Evolutionary conservation across 1,140 invertebrate species (phyloP), one percentile per base, ranked within the genome.

Genomic region (Drosophila orosa): DNA sequence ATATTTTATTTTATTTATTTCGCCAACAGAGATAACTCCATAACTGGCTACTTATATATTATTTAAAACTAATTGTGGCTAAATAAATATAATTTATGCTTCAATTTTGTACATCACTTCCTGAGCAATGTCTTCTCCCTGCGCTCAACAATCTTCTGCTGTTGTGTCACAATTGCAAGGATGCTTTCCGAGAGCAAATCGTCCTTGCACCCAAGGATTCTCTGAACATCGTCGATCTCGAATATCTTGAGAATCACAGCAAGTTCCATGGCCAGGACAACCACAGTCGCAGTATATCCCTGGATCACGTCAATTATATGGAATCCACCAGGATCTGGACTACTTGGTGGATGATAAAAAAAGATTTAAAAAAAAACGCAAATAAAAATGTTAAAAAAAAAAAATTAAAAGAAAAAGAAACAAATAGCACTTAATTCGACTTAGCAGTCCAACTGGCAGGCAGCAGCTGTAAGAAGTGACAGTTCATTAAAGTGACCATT

Each of bases 141-240:
- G 0, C 24, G 29, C 1, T 10, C 0, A 2, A 24, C 58, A 8
- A 0, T 17, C 1, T 15, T 2, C 15, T 48, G 19, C n/a, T 71
- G 40, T 2, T 22, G 0, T 5, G 17, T 25, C n/a, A 72, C 24
- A 15, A 68, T 3, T 0, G 52, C 17, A 4, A 72, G 25, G 19
- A 19, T n/a, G 47, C 65, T 73, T 0, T 29, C 8, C 1, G 68
- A 59, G 3, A 50, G 3, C 1, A 37, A 57, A 29, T 72, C 65
- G 0, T 73, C 69, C 37, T 52, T 27, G 15, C 0, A 13, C 4
- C 65, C 65, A 12, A 44, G 71, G 27, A 69, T 35, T 15, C 37
- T 9, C 22, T 52, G 65, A 12, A 71, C 12, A 25, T 71, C 69
- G 1, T 37, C 17, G 22, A 73, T 69, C 22, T 29, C n/a, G 15